Evolutionary conservation across 2,888 invertebrate species (phyloP).

Genomic region (Ethmia dodecea): DNA sequence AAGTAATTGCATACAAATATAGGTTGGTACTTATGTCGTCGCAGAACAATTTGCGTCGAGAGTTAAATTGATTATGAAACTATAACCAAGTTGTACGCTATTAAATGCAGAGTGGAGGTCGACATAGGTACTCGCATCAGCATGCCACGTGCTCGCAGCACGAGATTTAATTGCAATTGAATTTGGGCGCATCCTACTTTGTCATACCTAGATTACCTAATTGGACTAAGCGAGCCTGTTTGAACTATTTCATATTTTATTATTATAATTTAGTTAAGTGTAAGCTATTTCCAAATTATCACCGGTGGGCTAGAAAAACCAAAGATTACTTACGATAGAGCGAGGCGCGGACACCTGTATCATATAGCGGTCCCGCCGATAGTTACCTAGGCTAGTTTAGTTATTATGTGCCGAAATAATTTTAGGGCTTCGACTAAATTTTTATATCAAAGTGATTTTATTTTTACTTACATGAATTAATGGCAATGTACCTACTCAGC

Average conservation of each 20-base stretch:
- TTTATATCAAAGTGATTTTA: constrained; percentile 42
- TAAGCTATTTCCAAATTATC: constrained; percentile 41
- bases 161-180: no score
- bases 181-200: no score
- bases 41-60: no score
- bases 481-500: constrained; percentile 57
- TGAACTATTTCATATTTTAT: constrained; percentile 52
- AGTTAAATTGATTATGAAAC: no score
- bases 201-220: constrained; percentile 12
- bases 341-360: constrained; percentile 57
- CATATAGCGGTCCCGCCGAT: constrained; percentile 59
- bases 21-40: no score
- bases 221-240: no score
- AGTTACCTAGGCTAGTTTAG: constrained; percentile 28
- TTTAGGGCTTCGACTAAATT: constrained; percentile 48
- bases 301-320: constrained; percentile 74
- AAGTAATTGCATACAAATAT: no score
- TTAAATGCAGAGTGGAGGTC: no score
- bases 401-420: constrained; percentile 58
- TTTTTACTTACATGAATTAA: constrained; percentile 46
- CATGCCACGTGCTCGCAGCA: no score
- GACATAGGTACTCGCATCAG: no score
- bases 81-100: no score
- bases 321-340: constrained; percentile 61
- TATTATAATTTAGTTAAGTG: constrained; percentile 32